Evolutionary conservation across 2,797 vertebrate species (phyloP), one percentile per base, ranked within the genome.

Genomic region (Darevskia nairensis): DNA sequence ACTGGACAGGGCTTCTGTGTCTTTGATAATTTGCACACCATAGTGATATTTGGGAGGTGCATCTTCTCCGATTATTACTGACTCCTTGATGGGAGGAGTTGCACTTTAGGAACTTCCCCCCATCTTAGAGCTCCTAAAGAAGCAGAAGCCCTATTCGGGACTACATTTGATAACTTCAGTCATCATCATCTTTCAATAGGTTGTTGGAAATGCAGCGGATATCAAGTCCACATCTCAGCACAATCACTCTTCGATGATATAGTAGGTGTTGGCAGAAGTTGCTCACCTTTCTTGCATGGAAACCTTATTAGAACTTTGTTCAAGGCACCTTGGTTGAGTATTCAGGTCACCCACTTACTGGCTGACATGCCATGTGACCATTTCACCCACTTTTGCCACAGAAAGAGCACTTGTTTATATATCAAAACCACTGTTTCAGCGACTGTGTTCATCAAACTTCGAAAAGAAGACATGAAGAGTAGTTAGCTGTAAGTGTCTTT

Each of bases 401-500:
- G 29, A 44, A 39, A 23, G 19, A 21, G 35, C 50, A 44, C 50
- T 72, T 59, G 64, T 66, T 13, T 80, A 55, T 39, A 55, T 72
- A 55, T 72, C 32, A n/a, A 76, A 84, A n/a, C 59, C 59, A 64
- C 39, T n/a, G 74, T 50, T 86, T 80, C 76, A 71, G 77, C 46
- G 39, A 39, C 32, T 23, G 46, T 80, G 66, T 21, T 72, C 13
- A 29, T 71, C 32, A 71, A 80, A 41, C 32, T 44, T 21, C 9
- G 78, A 32, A 50, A 81, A 9, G 17, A 66, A 44, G 29, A 76
- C 59, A 11, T 10, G 7, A 89, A 92, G 88, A 89, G 81, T 90
- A 84, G 92, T 89, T 91, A 91, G 92, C 90, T 86, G 92, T 90
- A 74, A 86, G 71, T 90, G 90, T 93, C 90, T 89, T 93, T 90